Conservation (phyloP, 2,888 invertebrate genomes). For the Dryobotodes eremita region DNA sequence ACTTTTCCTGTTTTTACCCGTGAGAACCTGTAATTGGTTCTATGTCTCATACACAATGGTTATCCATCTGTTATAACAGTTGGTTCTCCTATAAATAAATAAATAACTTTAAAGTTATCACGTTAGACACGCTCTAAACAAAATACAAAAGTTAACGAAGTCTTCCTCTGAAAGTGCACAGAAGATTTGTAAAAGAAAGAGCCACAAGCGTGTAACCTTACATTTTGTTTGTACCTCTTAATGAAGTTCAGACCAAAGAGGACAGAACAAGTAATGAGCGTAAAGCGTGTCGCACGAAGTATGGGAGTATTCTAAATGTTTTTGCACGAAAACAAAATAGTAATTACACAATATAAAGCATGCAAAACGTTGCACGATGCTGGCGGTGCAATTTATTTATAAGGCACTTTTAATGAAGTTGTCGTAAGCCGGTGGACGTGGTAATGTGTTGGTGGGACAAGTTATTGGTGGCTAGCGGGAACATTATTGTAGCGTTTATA, state of each 20-base stretch:
- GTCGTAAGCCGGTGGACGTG: constrained; percentile 58
- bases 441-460: constrained; percentile 47
- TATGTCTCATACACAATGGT: no score
- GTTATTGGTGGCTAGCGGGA: constrained; percentile 39
- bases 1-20: no score
- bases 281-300: constrained; percentile 27
- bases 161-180: constrained; percentile 11
- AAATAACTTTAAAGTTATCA: no score
- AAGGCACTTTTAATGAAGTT: constrained; percentile 76
- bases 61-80: no score
- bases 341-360: constrained; percentile 61
- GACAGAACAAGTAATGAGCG: constrained; percentile 25
- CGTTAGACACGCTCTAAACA: not conserved
- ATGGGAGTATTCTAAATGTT: constrained; percentile 30
- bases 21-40: no score
- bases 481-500: not conserved
- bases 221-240: constrained; percentile 44
- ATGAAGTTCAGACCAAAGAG: constrained; percentile 32
- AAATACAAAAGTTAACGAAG: constrained; percentile 24
- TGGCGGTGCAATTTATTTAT: constrained; percentile 69
- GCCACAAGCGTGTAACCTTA: constrained; percentile 34
- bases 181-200: constrained; percentile 35
- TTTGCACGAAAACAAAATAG: constrained; percentile 44
- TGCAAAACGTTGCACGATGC: constrained; percentile 53
- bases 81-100: no score